A percentile compares a stretch with the other conserved stretches of the same genome.
Evolutionary conservation across 1,140 invertebrate genomes (phyloP).

Genomic region (Drosophila pseudoobscura): DNA sequence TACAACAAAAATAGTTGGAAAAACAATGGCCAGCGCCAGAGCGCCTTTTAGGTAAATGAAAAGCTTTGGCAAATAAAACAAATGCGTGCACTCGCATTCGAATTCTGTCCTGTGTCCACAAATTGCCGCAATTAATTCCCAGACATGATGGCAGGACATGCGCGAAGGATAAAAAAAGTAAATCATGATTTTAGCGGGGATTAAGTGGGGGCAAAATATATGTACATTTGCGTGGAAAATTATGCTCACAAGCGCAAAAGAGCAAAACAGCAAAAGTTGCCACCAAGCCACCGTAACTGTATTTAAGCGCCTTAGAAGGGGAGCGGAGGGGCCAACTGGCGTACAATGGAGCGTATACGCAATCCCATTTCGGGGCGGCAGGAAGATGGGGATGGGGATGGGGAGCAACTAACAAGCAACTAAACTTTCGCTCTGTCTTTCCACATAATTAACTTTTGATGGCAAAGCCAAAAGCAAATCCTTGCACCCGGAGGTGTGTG

Average conservation of each 20-base stretch:
- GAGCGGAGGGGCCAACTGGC: slow-evolving; percentile 21
- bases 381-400: background rate
- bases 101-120: slow-evolving; percentile 27
- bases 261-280: slow-evolving; percentile 19
- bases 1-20: slow-evolving; percentile 30
- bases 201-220: slow-evolving; percentile 15
- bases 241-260: slow-evolving; percentile 11
- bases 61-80: slow-evolving; percentile 52
- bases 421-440: slow-evolving; percentile 46
- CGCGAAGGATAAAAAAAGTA: slow-evolving; percentile 43
- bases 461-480: slow-evolving; percentile 48
- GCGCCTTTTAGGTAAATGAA: slow-evolving; percentile 54
- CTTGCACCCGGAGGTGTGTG: slow-evolving; percentile 1
- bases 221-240: slow-evolving; percentile 2
- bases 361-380: slow-evolving; percentile 66
- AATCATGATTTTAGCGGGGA: slow-evolving; percentile 35
- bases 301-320: slow-evolving; percentile 60
- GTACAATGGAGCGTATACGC: slow-evolving; percentile 69
- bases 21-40: slow-evolving; percentile 39
- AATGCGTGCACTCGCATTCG: slow-evolving; percentile 51
- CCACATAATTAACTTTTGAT: slow-evolving; percentile 75
- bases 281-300: background rate
- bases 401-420: slow-evolving; percentile 44
- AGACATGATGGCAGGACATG: slow-evolving; percentile 37
- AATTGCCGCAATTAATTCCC: slow-evolving; percentile 57